phyloP scores from a whole-genome alignment of 2,888 invertebrate genomes.

The Marasmarcha lunaedactyla region DNA sequence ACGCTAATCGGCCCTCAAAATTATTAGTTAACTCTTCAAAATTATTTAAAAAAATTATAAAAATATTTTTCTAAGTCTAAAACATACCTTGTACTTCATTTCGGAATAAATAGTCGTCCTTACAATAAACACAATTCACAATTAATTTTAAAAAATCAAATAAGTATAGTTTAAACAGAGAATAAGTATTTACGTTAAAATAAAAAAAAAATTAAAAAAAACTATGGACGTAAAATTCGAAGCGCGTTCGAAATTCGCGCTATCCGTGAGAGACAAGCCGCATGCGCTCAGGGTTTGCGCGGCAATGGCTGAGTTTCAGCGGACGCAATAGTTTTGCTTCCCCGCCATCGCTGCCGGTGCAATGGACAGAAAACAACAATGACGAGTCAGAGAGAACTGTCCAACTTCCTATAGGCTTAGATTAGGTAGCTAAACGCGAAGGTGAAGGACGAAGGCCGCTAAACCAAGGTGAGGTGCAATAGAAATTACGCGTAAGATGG shows the following conservation, averaged over 20 bases:
- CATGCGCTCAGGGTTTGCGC: slow-evolving; percentile 42
- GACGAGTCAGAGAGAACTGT: slow-evolving; percentile 14
- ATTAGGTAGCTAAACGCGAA: slow-evolving; percentile 23
- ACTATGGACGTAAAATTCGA: slow-evolving; percentile 18
- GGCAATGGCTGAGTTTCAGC: slow-evolving; percentile 42
- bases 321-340: slow-evolving; percentile 49
- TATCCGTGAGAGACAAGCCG: slow-evolving; percentile 19
- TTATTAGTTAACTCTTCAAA: too few species aligned
- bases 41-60: slow-evolving; percentile 12
- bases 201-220: slow-evolving; percentile 2
- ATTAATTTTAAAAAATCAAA: background rate
- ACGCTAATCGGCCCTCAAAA: too few species aligned
- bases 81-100: slow-evolving; percentile 57
- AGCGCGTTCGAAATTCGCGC: slow-evolving; percentile 24
- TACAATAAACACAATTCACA: background rate
- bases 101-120: slow-evolving; percentile 14
- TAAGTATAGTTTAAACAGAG: background rate
- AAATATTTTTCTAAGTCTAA: slow-evolving; percentile 4
- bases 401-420: slow-evolving; percentile 20
- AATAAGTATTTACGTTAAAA: background rate
- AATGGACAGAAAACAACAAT: slow-evolving; percentile 24
- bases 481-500: too few species aligned
- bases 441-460: slow-evolving; percentile 32
- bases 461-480: too few species aligned
- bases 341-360: slow-evolving; percentile 38